Conservation (phyloP, 2,888 invertebrate genomes). For the Mimas tiliae region DNA sequence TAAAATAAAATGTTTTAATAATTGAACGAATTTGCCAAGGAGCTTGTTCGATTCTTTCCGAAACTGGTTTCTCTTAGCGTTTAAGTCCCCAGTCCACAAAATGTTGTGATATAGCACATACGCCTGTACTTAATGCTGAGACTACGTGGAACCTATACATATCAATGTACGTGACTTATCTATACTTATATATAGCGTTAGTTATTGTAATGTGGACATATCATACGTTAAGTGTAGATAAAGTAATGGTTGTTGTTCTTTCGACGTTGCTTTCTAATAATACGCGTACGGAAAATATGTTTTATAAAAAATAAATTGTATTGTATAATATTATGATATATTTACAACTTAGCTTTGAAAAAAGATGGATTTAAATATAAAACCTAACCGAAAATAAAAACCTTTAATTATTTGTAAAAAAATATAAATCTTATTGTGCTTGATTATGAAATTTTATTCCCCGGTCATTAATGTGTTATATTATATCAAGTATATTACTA, state of each 20-base stretch:
- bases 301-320: neutral
- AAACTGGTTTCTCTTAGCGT: neutral
- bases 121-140: constrained; percentile 50
- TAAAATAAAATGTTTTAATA: too few species aligned
- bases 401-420: too few species aligned
- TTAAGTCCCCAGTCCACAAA: constrained; percentile 15
- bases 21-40: too few species aligned
- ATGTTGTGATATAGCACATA: constrained; percentile 40
- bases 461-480: too few species aligned
- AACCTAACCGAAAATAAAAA: too few species aligned
- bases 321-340: too few species aligned
- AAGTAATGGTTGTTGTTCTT: constrained; percentile 79
- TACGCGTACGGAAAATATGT: constrained; percentile 32
- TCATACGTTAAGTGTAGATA: constrained; percentile 65
- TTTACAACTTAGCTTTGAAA: too few species aligned
- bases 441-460: too few species aligned
- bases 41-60: too few species aligned
- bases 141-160: constrained; percentile 54
- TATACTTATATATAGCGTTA: constrained; percentile 33
- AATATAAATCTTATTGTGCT: too few species aligned
- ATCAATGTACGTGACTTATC: constrained; percentile 43
- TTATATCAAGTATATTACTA: too few species aligned
- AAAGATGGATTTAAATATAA: too few species aligned
- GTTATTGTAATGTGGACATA: constrained; percentile 37
- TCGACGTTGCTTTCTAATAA: constrained; percentile 63